Conservation (phyloP, 2,888 invertebrate genomes). For the Salpingus planirostris region DNA sequence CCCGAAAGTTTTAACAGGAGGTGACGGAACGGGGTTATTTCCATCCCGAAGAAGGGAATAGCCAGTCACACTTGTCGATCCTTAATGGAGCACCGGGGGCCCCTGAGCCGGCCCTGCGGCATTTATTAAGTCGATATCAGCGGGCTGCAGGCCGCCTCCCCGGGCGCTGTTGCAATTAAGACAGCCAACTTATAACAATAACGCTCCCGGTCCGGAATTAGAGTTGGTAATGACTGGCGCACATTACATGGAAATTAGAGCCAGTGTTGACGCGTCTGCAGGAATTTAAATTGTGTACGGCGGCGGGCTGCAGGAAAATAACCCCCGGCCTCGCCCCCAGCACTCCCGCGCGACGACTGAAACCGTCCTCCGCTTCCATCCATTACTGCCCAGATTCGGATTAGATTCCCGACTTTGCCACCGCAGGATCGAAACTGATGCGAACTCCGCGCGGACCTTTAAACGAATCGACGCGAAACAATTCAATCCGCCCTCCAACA, state of each 20-base stretch:
- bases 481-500: no score
- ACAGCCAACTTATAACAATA: slow-evolving; percentile 29
- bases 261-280: slow-evolving; percentile 24
- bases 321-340: slow-evolving; percentile 1
- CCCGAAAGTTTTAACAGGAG: no score
- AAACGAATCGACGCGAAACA: no score
- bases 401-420: no score
- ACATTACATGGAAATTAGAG: slow-evolving; percentile 29
- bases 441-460: no score
- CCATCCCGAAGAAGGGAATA: not conserved
- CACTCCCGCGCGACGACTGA: not conserved
- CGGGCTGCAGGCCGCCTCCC: slow-evolving; percentile 17
- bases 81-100: no score
- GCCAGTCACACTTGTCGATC: not conserved
- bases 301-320: slow-evolving; percentile 16
- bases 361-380: slow-evolving; percentile 8
- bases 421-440: no score
- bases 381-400: slow-evolving; percentile 16
- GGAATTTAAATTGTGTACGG: slow-evolving; percentile 25
- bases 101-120: slow-evolving; percentile 1
- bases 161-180: slow-evolving; percentile 27
- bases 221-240: slow-evolving; percentile 25
- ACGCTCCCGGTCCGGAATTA: slow-evolving; percentile 25
- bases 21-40: no score
- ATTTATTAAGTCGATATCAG: slow-evolving; percentile 16